Conservation (phyloP, 1,140 invertebrate species). For the Teleopsis dalmanni region DNA sequence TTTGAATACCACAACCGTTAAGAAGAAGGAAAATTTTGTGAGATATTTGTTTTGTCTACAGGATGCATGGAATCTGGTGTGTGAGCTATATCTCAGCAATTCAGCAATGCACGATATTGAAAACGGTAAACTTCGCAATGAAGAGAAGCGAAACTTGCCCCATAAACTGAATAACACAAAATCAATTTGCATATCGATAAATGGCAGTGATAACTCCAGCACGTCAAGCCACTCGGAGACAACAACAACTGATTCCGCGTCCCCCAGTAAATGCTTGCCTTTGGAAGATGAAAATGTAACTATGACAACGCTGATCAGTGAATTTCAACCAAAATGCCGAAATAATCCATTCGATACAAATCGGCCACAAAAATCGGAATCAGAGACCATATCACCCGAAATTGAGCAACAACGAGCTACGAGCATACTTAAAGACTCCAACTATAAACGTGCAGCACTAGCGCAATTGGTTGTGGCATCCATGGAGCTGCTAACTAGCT, state of each 20-base stretch:
- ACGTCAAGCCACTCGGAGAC: slow-evolving; percentile 14
- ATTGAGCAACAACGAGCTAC: slow-evolving; percentile 66
- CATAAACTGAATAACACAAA: slow-evolving; percentile 12
- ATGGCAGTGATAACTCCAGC: slow-evolving; percentile 22
- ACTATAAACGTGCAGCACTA: slow-evolving; percentile 38
- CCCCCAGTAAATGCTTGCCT: slow-evolving; percentile 33
- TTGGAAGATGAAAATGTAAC: slow-evolving; percentile 42
- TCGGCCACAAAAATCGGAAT: slow-evolving; percentile 47
- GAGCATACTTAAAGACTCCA: slow-evolving; percentile 66
- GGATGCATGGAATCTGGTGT: slow-evolving; percentile 52
- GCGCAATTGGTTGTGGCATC: slow-evolving; percentile 41
- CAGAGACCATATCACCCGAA: slow-evolving; percentile 58
- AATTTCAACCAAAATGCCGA: slow-evolving; percentile 48
- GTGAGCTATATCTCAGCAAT: slow-evolving; percentile 47
- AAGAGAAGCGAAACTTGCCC: slow-evolving; percentile 4
- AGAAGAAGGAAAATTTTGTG: slow-evolving; percentile 51
- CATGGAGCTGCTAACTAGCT: slow-evolving; percentile 37
- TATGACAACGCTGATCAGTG: slow-evolving; percentile 45
- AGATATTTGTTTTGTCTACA: slow-evolving; percentile 52
- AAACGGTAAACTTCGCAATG: slow-evolving; percentile 33
- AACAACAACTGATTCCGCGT: slow-evolving; percentile 18
- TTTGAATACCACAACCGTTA: slow-evolving; percentile 47
- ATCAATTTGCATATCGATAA: slow-evolving; percentile 27
- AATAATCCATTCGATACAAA: slow-evolving; percentile 50
- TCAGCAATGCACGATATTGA: slow-evolving; percentile 48